phyloP scores from a whole-genome alignment of 2,797 vertebrate species.

The Rhynchotus rufescens region DNA sequence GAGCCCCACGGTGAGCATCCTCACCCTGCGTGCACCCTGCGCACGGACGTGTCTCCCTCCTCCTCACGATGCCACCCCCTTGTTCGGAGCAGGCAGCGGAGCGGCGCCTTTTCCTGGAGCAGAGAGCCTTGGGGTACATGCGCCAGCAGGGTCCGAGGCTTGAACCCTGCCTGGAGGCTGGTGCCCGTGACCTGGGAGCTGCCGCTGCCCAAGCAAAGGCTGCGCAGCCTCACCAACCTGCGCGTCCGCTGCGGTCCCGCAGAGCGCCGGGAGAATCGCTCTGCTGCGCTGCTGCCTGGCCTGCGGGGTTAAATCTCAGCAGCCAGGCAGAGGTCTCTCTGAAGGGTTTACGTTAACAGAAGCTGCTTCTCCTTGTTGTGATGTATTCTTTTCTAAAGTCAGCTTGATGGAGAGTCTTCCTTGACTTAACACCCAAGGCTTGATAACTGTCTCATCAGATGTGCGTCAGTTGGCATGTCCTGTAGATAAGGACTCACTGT shows the following conservation, averaged over 20 bases:
- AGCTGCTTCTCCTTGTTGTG: neutral
- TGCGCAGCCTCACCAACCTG: neutral
- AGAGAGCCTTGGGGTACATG: neutral
- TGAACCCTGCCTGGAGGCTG: neutral
- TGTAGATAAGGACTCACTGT: neutral
- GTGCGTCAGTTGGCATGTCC: neutral
- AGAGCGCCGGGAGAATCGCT: neutral
- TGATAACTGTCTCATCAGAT: neutral
- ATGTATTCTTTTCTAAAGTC: neutral
- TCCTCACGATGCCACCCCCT: neutral
- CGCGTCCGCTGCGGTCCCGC: too few species aligned
- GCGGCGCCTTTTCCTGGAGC: too few species aligned
- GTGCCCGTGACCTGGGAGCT: neutral
- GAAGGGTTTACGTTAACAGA: neutral
- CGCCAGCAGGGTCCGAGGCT: neutral
- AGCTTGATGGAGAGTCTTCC: fast-evolving
- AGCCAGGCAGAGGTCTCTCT: neutral
- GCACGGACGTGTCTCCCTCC: neutral
- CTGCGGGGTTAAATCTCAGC: neutral
- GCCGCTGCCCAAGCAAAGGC: neutral
- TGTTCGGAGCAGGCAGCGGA: neutral
- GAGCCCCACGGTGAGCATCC: neutral
- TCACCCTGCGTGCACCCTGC: fast-evolving
- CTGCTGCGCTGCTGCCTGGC: too few species aligned
- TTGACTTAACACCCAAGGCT: neutral